Evolutionary conservation across 2,113 vertebrate genomes (phyloP).

Genomic region (Periophthalmus modestus): DNA sequence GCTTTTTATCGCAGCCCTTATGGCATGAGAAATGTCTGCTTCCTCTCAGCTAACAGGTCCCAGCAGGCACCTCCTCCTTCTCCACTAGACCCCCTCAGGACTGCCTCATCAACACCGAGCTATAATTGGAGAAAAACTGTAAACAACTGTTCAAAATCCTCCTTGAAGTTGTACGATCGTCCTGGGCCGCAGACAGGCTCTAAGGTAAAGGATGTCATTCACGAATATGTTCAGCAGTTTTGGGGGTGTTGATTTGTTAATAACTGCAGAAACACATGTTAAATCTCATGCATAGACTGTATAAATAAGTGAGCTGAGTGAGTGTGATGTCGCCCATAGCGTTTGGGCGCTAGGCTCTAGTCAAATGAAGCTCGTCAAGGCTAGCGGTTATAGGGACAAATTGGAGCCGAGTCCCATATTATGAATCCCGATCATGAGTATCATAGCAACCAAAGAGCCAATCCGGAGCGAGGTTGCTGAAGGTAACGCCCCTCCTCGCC

Average conservation of each 20-base stretch:
- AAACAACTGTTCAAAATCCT: conserved; percentile 47
- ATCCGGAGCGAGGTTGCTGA: too few species aligned
- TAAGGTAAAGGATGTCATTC: conserved; percentile 22
- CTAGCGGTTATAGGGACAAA: too few species aligned
- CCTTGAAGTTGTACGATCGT: background rate
- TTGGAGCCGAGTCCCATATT: too few species aligned
- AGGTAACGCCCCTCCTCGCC: too few species aligned
- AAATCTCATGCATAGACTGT: too few species aligned
- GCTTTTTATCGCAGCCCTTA: too few species aligned
- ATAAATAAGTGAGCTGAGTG: too few species aligned
- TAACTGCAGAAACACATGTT: background rate
- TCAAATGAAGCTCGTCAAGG: too few species aligned
- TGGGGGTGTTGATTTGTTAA: background rate
- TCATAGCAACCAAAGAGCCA: too few species aligned
- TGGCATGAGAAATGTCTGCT: conserved; percentile 38
- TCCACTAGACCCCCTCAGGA: conserved; percentile 33
- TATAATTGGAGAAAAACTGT: conserved; percentile 52
- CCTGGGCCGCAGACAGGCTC: conserved; percentile 4
- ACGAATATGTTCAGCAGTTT: background rate
- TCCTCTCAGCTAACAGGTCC: conserved; percentile 50
- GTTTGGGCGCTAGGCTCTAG: too few species aligned
- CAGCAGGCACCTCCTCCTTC: conserved; percentile 54
- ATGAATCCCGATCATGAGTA: too few species aligned
- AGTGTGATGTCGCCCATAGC: too few species aligned
- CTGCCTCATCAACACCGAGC: conserved; percentile 40